These are phyloP conservation scores for Aphelinus certus DNA, from an alignment of 1,140 invertebrate genomes.

Conservation along the genomic window DNA sequence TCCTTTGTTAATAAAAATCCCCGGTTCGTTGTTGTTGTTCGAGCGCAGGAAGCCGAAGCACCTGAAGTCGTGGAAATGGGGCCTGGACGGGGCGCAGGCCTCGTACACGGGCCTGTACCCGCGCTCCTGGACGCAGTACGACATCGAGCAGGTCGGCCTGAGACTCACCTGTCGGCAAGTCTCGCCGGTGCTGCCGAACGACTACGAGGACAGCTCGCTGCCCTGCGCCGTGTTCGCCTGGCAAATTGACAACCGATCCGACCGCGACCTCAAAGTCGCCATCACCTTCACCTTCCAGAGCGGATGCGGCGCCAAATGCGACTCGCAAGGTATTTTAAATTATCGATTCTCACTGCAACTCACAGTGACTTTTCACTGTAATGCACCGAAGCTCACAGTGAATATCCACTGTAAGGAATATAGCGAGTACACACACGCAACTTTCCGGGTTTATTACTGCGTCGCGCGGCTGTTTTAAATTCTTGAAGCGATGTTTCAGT, in stretches of 20 bases:
- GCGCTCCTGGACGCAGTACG: slow-evolving; percentile 88
- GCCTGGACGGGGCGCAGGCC: slow-evolving; percentile 75
- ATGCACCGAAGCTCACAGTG: no score
- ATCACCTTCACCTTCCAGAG: slow-evolving; percentile 93
- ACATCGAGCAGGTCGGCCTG: slow-evolving; percentile 76
- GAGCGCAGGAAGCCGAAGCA: slow-evolving; percentile 67
- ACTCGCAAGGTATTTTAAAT: slow-evolving; percentile 35
- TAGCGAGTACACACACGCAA: no score
- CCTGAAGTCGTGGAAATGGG: slow-evolving; percentile 80
- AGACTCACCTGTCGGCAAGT: slow-evolving; percentile 86
- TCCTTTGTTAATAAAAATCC: no score
- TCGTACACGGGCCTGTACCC: slow-evolving; percentile 90
- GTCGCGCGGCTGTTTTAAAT: no score
- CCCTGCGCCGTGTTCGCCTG: slow-evolving; percentile 91
- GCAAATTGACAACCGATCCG: slow-evolving; percentile 79
- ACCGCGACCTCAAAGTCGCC: slow-evolving; percentile 76
- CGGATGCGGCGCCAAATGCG: slow-evolving; percentile 76
- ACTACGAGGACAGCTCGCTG: slow-evolving; percentile 90
- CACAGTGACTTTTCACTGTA: no score
- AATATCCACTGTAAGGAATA: no score
- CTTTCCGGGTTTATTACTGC: no score
- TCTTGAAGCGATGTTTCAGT: no score
- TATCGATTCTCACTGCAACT: no score
- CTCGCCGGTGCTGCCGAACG: slow-evolving; percentile 91
- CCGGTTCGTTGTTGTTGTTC: no score